A percentile compares a stretch with the other conserved stretches of the same genome.
Evolutionary conservation across 2,797 vertebrate species (phyloP).

Genomic region (Ptychobarbus kaznakovi): DNA sequence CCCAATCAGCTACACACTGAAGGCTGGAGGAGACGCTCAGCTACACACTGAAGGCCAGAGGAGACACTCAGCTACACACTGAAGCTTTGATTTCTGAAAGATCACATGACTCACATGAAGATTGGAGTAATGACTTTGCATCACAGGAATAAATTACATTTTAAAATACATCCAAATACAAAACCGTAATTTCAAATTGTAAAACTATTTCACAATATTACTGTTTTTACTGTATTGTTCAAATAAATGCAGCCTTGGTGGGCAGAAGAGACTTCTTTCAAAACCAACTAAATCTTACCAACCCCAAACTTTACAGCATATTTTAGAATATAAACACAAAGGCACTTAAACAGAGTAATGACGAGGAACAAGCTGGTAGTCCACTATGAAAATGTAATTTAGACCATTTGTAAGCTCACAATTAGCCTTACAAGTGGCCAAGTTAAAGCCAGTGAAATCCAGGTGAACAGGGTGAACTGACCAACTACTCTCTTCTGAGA

Average conservation of each 20-base stretch:
- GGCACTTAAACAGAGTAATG: constrained; percentile 52
- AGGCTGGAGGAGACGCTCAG: too few species aligned
- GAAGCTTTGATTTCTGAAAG: neutral
- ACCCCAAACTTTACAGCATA: constrained; percentile 25
- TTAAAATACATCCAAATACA: neutral
- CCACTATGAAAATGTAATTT: constrained; percentile 58
- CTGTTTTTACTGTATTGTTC: constrained; percentile 10
- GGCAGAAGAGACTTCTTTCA: neutral
- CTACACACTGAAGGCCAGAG: too few species aligned
- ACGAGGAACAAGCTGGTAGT: constrained; percentile 32
- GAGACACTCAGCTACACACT: too few species aligned
- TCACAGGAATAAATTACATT: neutral
- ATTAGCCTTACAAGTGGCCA: constrained; percentile 49
- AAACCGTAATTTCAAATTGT: too few species aligned
- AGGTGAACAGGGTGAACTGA: neutral
- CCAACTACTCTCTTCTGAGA: constrained; percentile 9
- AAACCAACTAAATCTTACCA: neutral
- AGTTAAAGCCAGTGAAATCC: constrained; percentile 43
- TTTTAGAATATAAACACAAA: constrained; percentile 57
- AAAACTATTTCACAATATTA: neutral
- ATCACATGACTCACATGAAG: neutral
- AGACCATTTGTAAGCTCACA: constrained; percentile 59
- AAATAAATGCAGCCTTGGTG: neutral
- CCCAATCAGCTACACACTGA: too few species aligned
- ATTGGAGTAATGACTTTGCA: neutral